These are phyloP conservation scores for Chionis minor DNA, from an alignment of 2,113 vertebrate species.

Conservation along the genomic window DNA sequence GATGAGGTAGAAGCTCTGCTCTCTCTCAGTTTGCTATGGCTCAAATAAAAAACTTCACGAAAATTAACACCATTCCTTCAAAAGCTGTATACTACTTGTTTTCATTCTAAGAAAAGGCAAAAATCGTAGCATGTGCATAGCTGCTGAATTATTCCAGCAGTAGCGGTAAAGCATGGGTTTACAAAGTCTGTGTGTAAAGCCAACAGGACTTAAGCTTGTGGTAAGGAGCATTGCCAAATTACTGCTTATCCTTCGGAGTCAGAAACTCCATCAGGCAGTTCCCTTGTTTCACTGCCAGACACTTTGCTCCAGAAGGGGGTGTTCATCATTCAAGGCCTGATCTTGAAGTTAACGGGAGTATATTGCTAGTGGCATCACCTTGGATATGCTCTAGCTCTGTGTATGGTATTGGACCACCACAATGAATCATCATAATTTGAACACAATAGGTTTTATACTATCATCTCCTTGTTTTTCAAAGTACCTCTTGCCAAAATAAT, in stretches of 20 bases:
- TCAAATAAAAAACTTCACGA: neutral
- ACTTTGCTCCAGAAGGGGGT: neutral
- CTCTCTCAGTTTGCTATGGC: neutral
- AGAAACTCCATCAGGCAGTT: neutral
- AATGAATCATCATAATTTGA: neutral
- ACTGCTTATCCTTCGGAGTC: neutral
- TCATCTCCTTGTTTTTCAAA: neutral
- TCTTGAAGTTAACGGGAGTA: neutral
- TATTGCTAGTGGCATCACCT: neutral
- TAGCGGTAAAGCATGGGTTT: neutral
- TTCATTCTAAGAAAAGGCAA: neutral
- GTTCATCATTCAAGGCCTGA: neutral
- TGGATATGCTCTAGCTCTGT: accelerated
- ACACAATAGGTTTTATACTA: neutral
- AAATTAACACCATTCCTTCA: neutral
- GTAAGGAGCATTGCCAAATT: neutral
- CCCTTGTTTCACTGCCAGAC: neutral
- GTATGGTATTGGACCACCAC: neutral
- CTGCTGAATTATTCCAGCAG: neutral
- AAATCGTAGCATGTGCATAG: neutral
- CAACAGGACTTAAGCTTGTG: neutral
- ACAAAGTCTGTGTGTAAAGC: neutral
- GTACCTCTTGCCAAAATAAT: neutral
- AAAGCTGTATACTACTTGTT: neutral
- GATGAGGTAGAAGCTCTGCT: neutral